These are phyloP conservation scores for Neodon shergylaensis DNA, from an alignment of 2,113 vertebrate species.

Conservation along the genomic window DNA sequence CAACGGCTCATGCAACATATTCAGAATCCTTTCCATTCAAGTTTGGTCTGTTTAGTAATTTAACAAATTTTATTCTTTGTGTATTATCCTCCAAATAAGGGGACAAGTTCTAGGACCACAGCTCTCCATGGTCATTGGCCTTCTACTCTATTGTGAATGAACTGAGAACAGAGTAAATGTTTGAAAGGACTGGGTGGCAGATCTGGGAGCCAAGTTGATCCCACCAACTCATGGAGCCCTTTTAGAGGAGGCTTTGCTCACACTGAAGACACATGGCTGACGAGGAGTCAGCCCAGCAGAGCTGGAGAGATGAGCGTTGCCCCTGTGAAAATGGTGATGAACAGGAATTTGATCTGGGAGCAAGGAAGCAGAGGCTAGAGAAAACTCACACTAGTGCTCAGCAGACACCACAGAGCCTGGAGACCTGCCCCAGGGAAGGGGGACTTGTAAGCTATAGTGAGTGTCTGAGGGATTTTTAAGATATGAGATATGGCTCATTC, in stretches of 20 bases:
- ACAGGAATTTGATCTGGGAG: not conserved
- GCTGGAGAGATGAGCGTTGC: not conserved
- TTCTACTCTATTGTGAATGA: not conserved
- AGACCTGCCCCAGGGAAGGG: rapidly evolving
- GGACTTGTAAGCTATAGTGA: too few relatives aligned
- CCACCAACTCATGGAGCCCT: rapidly evolving
- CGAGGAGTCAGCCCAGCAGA: not conserved
- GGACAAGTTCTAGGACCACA: not conserved
- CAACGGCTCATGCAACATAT: not conserved
- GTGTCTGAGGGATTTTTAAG: not conserved
- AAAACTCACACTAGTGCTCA: rapidly evolving
- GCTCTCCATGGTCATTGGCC: not conserved
- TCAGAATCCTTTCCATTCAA: not conserved
- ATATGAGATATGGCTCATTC: not conserved
- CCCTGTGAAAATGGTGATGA: not conserved
- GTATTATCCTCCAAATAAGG: not conserved
- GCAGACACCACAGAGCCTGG: not conserved
- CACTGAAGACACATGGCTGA: too few relatives aligned
- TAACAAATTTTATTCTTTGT: not conserved
- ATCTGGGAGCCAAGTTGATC: rapidly evolving
- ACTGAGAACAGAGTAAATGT: not conserved
- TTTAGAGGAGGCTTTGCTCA: not conserved
- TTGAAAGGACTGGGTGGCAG: not conserved
- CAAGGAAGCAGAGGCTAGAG: rapidly evolving
- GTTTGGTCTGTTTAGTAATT: not conserved